Conservation (phyloP, 1,140 invertebrate species). For the Plodia interpunctella region DNA sequence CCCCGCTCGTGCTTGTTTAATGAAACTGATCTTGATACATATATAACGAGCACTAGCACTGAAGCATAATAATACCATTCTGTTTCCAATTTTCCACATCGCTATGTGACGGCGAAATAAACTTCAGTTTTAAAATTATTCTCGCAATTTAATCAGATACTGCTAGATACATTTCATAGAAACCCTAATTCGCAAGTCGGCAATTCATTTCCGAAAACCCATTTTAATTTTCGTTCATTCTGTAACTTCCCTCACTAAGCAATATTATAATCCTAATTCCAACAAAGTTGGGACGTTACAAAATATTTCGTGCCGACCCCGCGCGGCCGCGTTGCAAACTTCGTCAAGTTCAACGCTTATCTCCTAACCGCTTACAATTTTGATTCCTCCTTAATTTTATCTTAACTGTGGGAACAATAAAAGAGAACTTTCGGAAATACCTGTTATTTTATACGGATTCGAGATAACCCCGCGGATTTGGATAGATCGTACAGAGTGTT, state of each 20-base stretch:
- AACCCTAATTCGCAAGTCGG: slow-evolving; percentile 9
- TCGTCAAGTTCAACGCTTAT: slow-evolving; percentile 66
- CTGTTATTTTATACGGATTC: slow-evolving; percentile 34
- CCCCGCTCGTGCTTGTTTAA: too few species aligned
- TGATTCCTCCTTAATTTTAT: slow-evolving; percentile 69
- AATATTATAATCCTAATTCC: slow-evolving; percentile 52
- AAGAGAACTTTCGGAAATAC: slow-evolving; percentile 48
- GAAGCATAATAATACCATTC: too few species aligned
- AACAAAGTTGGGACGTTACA: slow-evolving; percentile 45
- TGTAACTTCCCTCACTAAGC: slow-evolving; percentile 34
- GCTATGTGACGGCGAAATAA: too few species aligned
- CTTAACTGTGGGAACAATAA: slow-evolving; percentile 61
- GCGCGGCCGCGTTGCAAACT: slow-evolving; percentile 34
- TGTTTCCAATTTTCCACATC: too few species aligned
- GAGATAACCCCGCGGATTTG: slow-evolving; percentile 21
- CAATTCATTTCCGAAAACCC: slow-evolving; percentile 14
- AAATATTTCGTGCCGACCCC: slow-evolving; percentile 48
- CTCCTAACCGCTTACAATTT: slow-evolving; percentile 64
- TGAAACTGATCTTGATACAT: too few species aligned
- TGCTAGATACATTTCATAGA: slow-evolving; percentile 2
- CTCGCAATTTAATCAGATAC: neutral
- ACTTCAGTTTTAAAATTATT: too few species aligned
- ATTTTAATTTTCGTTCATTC: slow-evolving; percentile 16
- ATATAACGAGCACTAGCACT: too few species aligned
- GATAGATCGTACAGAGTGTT: slow-evolving; percentile 2